These are phyloP conservation scores for Zaprionus taronus DNA, from an alignment of 1,140 invertebrate genomes.

Conservation along the genomic window DNA sequence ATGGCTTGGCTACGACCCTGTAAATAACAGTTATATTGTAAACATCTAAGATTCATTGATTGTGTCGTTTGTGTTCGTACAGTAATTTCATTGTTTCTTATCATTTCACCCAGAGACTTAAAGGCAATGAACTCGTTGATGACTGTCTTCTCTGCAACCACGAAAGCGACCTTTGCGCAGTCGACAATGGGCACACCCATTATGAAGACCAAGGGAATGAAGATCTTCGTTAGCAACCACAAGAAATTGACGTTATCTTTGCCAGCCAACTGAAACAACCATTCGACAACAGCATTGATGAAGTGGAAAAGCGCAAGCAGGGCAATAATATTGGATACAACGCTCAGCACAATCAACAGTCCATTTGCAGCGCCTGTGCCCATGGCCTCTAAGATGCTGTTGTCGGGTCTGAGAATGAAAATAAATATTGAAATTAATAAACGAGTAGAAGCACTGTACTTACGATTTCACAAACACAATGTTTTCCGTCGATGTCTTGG, in stretches of 20 bases:
- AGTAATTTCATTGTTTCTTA: slow-evolving; percentile 86
- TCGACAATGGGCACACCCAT: slow-evolving; percentile 90
- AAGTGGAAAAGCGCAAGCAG: slow-evolving; percentile 94
- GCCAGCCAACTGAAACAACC: slow-evolving; percentile 91
- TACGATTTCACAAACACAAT: slow-evolving; percentile 87
- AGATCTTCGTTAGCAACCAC: slow-evolving; percentile 90
- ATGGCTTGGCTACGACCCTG: slow-evolving; percentile 90
- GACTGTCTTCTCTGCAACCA: slow-evolving; percentile 94
- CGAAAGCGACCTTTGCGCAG: slow-evolving; percentile 89
- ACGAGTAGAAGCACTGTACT: slow-evolving; percentile 42
- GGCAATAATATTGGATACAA: slow-evolving; percentile 95
- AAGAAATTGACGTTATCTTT: slow-evolving; percentile 86
- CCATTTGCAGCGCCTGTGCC: slow-evolving; percentile 92
- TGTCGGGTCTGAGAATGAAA: slow-evolving; percentile 87
- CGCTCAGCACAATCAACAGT: slow-evolving; percentile 91
- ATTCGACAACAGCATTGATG: slow-evolving; percentile 90
- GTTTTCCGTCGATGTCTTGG: slow-evolving; percentile 88
- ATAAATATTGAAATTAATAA: not conserved
- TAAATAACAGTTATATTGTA: not conserved
- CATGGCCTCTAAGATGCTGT: slow-evolving; percentile 93
- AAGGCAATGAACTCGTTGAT: slow-evolving; percentile 97
- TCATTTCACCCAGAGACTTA: slow-evolving; percentile 88
- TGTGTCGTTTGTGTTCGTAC: slow-evolving; percentile 83
- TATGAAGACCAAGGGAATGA: slow-evolving; percentile 91
- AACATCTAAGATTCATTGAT: not conserved